phyloP scores from a whole-genome alignment of 2,113 vertebrate genomes.

The Poeciliopsis retropinna region DNA sequence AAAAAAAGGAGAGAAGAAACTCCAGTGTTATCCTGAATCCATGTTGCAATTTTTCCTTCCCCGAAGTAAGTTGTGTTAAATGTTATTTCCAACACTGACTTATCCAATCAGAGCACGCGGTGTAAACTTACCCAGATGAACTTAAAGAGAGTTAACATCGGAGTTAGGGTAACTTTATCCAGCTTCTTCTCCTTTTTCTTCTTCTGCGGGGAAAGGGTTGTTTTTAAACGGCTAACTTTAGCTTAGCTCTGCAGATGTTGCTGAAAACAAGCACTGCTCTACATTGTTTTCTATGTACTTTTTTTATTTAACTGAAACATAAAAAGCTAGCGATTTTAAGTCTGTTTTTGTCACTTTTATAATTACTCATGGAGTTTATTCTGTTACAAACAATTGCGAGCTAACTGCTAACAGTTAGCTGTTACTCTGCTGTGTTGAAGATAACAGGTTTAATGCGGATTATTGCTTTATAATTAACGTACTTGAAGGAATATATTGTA shows the following conservation, averaged over 20 bases:
- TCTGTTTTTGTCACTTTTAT: not conserved
- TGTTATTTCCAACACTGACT: too few species aligned
- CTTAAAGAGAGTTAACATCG: not conserved
- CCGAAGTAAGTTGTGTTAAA: constrained; percentile 53
- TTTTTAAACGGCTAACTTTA: constrained; percentile 62
- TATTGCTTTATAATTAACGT: not conserved
- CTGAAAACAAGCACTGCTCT: not conserved
- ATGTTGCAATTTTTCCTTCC: constrained; percentile 24
- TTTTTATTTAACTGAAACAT: rapidly evolving
- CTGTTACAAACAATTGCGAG: constrained; percentile 8
- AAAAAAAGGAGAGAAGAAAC: not conserved
- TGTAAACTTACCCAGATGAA: not conserved
- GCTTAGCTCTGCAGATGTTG: constrained; percentile 44
- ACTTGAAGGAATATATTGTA: not conserved
- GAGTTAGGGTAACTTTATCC: rapidly evolving
- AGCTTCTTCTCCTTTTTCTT: constrained; percentile 43
- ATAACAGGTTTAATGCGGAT: not conserved
- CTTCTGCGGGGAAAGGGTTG: constrained; percentile 34
- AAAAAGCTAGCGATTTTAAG: not conserved
- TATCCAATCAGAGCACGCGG: rapidly evolving
- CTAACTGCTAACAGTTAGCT: not conserved
- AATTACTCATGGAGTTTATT: not conserved
- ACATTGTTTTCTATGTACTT: not conserved
- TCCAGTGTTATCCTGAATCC: constrained; percentile 22
- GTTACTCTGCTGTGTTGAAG: not conserved